These are phyloP conservation scores for Bicyclus anynana DNA, from an alignment of 1,140 invertebrate genomes.

Conservation along the genomic window DNA sequence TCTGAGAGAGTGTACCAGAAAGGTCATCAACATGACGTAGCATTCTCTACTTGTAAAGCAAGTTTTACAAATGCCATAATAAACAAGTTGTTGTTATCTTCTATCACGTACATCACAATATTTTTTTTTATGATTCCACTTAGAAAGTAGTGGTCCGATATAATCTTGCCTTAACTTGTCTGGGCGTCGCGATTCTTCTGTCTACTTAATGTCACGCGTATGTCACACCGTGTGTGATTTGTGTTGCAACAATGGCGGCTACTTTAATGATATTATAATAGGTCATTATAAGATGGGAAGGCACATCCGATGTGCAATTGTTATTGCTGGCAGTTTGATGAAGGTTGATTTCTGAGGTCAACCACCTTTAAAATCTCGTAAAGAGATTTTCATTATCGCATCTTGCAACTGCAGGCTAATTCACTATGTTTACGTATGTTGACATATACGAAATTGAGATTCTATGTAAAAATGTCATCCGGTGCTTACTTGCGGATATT, in stretches of 20 bases:
- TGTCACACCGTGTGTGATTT: slow-evolving; percentile 34
- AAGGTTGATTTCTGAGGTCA: slow-evolving; percentile 10
- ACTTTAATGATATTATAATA: slow-evolving; percentile 40
- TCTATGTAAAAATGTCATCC: too few species aligned
- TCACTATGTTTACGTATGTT: too few species aligned
- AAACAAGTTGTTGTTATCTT: background rate
- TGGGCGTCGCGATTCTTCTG: slow-evolving; percentile 45
- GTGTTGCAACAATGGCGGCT: slow-evolving; percentile 29
- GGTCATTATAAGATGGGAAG: slow-evolving; percentile 25
- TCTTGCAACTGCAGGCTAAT: too few species aligned
- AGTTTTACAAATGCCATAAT: background rate
- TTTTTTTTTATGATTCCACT: slow-evolving; percentile 10
- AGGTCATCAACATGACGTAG: too few species aligned
- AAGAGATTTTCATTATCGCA: background rate
- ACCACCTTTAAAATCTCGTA: background rate
- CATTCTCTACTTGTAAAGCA: too few species aligned
- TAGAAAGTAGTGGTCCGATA: slow-evolving; percentile 18
- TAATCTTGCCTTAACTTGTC: slow-evolving; percentile 25
- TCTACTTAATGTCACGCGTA: slow-evolving; percentile 50
- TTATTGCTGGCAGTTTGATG: slow-evolving; percentile 22
- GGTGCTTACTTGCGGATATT: too few species aligned
- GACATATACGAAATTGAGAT: too few species aligned
- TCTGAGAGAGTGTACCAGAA: too few species aligned
- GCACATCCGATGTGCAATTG: slow-evolving; percentile 32
- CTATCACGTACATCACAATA: slow-evolving; percentile 2